These are phyloP conservation scores for Antedon bifida DNA, from an alignment of 35 echinoderm and acorn worm genomes.

Conservation along the genomic window DNA sequence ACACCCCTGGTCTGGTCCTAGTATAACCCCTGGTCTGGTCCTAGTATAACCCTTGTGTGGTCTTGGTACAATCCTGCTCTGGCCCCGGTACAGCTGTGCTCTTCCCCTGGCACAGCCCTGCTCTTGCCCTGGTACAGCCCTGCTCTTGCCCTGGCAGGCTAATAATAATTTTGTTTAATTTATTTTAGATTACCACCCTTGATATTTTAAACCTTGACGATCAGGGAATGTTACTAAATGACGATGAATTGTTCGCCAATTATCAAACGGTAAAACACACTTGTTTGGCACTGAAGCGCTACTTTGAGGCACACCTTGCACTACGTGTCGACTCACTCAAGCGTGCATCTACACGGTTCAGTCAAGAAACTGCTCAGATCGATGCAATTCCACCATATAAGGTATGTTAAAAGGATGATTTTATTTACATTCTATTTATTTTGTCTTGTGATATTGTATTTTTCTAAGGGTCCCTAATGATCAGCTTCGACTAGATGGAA, in stretches of 20 bases:
- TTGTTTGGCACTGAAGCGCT: conserved; percentile 58
- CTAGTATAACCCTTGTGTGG: no score
- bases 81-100: no score
- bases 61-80: no score
- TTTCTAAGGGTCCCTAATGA: no score
- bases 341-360: conserved; percentile 43
- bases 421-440: neutral
- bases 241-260: conserved; percentile 75
- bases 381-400: conserved; percentile 78
- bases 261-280: conserved; percentile 92
- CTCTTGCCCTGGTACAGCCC: no score
- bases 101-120: no score
- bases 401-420: conserved; percentile 22
- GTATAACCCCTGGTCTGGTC: no score
- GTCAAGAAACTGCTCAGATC: conserved; percentile 48
- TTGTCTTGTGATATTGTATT: no score
- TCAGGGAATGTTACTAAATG: conserved; percentile 27
- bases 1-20: no score
- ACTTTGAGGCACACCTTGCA: conserved; percentile 89
- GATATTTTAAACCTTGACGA: conserved; percentile 61
- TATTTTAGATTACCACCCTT: conserved; percentile 66
- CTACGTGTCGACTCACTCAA: conserved; percentile 72
- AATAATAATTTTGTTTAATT: no score
- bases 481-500: no score
- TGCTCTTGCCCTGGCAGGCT: no score